These are phyloP conservation scores for Gephyroberyx darwinii DNA, from an alignment of 2,797 vertebrate species.

Conservation along the genomic window DNA sequence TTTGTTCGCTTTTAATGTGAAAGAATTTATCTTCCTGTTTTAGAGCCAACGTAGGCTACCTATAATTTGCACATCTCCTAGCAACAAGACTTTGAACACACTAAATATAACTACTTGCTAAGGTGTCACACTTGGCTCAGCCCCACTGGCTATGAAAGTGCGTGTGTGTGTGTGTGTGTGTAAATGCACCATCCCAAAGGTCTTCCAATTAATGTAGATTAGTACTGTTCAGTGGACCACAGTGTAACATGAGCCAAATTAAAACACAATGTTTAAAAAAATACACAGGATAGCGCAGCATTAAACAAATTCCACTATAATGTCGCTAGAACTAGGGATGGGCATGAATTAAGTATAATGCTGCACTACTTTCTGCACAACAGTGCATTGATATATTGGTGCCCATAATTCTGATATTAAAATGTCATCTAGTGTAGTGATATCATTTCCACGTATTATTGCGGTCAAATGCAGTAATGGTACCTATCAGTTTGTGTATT, in stretches of 20 bases:
- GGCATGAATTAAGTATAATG: too few relatives aligned
- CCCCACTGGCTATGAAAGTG: constrained; percentile 27
- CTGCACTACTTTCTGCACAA: too few relatives aligned
- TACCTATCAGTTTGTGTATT: too few relatives aligned
- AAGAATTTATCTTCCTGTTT: constrained; percentile 70
- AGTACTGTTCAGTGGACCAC: too few relatives aligned
- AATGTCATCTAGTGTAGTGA: too few relatives aligned
- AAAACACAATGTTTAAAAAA: background rate
- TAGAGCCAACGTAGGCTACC: constrained; percentile 66
- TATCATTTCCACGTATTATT: too few relatives aligned
- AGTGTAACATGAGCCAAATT: background rate
- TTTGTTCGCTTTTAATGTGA: constrained; percentile 67
- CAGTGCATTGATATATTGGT: too few relatives aligned
- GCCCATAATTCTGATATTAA: too few relatives aligned
- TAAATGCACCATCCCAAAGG: background rate
- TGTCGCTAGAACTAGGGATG: too few relatives aligned
- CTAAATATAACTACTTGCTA: constrained; percentile 78
- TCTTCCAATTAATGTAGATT: background rate
- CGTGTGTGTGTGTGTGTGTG: background rate
- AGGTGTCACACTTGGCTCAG: constrained; percentile 66
- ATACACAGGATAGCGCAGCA: too few relatives aligned
- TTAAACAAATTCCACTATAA: too few relatives aligned
- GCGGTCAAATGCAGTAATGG: too few relatives aligned
- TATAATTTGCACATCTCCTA: constrained; percentile 82
- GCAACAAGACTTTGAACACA: constrained; percentile 81